Percentiles rank a stretch among this genome's conserved stretches.
phyloP scores from a whole-genome alignment of 2,888 invertebrate genomes.

The Conomelus anceps region DNA sequence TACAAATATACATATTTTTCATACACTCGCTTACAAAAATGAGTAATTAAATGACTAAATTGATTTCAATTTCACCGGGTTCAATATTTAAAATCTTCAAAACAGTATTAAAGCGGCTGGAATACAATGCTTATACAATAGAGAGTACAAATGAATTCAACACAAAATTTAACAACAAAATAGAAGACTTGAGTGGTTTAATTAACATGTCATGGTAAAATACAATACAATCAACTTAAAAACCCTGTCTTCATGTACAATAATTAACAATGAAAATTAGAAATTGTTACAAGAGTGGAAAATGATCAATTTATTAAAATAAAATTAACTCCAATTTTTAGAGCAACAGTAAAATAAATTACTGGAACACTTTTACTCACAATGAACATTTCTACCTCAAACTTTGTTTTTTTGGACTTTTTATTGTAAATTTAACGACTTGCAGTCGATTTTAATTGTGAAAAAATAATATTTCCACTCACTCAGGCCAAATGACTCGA shows the following conservation, averaged over 20 bases:
- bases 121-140: background rate
- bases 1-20: background rate
- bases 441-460: too few species aligned
- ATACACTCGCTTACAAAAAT: background rate
- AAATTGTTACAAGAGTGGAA: background rate
- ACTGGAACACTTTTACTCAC: too few species aligned
- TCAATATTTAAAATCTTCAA: too few species aligned
- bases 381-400: too few species aligned
- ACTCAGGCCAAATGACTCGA: too few species aligned
- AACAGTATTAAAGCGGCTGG: background rate
- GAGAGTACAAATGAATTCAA: background rate
- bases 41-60: background rate
- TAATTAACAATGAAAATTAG: too few species aligned
- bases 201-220: background rate
- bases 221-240: background rate
- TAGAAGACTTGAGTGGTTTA: background rate
- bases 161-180: background rate
- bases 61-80: too few species aligned
- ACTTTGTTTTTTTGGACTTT: too few species aligned
- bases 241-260: too few species aligned
- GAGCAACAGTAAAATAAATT: too few species aligned
- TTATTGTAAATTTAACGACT: too few species aligned
- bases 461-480: too few species aligned
- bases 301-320: background rate
- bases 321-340: background rate